phyloP scores from a whole-genome alignment of 2,113 vertebrate genomes.

The Brachyistius frenatus region DNA sequence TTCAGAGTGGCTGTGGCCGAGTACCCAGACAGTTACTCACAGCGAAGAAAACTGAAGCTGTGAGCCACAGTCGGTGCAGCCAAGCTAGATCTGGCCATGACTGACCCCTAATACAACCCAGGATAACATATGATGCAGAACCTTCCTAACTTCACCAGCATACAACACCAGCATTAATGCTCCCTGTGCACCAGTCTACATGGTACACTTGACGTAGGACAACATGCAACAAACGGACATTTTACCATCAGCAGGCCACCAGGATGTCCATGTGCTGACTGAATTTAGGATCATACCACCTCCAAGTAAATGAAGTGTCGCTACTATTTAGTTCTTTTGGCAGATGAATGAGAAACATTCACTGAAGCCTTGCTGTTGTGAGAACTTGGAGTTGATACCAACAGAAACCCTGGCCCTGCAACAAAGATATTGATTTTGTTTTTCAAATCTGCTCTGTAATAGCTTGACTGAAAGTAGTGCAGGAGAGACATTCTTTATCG shows the following conservation, averaged over 20 bases:
- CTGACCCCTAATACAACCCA: background rate
- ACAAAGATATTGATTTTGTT: slow-evolving; percentile 18
- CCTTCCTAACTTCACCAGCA: background rate
- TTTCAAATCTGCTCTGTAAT: slow-evolving; percentile 36
- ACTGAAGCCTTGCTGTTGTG: background rate
- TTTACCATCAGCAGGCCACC: background rate
- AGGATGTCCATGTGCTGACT: background rate
- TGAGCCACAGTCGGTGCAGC: too few species aligned
- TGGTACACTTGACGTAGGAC: background rate
- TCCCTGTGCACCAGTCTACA: background rate
- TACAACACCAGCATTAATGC: background rate
- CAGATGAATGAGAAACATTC: background rate
- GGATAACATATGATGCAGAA: background rate
- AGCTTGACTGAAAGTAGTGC: slow-evolving; percentile 1
- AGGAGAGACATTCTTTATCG: slow-evolving; percentile 34
- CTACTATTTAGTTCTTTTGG: background rate
- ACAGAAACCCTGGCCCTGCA: slow-evolving; percentile 12
- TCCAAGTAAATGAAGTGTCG: background rate
- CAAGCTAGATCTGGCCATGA: background rate
- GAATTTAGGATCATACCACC: background rate
- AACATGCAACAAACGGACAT: too few species aligned
- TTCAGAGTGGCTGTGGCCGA: too few species aligned
- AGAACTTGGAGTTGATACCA: slow-evolving; percentile 1
- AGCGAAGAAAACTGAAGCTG: too few species aligned
- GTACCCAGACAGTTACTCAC: too few species aligned